Evolutionary conservation across 2,797 vertebrate species (phyloP).

Genomic region (Pipistrellus nathusii): DNA sequence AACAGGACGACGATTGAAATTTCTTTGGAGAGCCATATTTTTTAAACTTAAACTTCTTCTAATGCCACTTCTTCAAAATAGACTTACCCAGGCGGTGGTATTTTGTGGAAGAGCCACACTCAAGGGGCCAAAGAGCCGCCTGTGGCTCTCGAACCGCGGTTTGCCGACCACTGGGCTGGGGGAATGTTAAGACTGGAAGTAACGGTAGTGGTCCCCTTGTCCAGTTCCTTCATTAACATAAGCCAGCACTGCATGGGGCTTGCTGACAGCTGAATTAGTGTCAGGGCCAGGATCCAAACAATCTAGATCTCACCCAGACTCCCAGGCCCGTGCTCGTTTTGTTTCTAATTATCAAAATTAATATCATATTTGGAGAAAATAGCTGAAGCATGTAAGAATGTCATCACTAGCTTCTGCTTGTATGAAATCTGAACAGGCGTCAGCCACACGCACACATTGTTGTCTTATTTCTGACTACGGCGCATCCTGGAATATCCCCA

Average conservation of each 20-base stretch:
- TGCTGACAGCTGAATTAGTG: conserved; percentile 5
- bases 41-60: too few relatives aligned
- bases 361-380: conserved; percentile 58
- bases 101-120: too few relatives aligned
- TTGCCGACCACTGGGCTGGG: neutral
- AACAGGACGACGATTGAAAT: too few relatives aligned
- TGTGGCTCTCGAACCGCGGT: too few relatives aligned
- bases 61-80: too few relatives aligned
- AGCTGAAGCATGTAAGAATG: conserved; percentile 22
- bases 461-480: neutral
- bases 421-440: neutral
- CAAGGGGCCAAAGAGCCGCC: too few relatives aligned
- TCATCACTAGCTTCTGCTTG: conserved; percentile 59
- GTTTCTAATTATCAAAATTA: conserved; percentile 72
- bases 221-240: neutral
- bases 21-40: too few relatives aligned
- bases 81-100: too few relatives aligned
- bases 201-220: neutral
- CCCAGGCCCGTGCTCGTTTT: conserved; percentile 11
- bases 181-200: neutral
- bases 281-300: neutral
- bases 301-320: conserved; percentile 6
- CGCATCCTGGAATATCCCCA: neutral
- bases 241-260: neutral
- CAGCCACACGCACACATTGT: neutral